Evolutionary conservation across 2,113 vertebrate genomes (phyloP), one percentile per base, ranked within the genome.

Genomic region (Reinhardtius hippoglossoides): DNA sequence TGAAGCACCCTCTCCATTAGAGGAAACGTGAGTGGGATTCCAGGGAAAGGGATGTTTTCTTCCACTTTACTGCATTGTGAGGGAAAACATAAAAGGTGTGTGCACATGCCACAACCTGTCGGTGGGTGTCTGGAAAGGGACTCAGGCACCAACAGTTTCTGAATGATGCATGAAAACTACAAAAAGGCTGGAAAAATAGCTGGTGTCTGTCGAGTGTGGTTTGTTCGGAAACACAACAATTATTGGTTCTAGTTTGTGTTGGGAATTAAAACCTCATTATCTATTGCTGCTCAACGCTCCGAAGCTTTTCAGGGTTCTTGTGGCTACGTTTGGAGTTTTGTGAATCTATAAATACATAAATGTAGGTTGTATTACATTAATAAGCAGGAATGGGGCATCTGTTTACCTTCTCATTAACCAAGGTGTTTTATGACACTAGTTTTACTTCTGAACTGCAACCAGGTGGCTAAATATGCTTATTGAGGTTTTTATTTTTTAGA

Each of bases 41-140:
- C 55, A 75, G 27, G 48, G 40, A 23, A 82, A 46, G 64, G 60
- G 72, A 71, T 73, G 73, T 60, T 68, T 78, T 46, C 46, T 54
- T 27, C 35, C 60, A 63, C 71, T 87, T 80, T 57, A 57, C 54
- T 66, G 70, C 63, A 52, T 75, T 74, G 58, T 72, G 27, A 76
- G 16, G 54, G 44, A 62, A 83, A 82, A 82, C 58, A 85, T 72
- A 52, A 65, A 71, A 65, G 23, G 6, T 20, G 26, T 37, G 31
- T 37, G 31, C 37, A 73, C 83, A 66, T 78, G 91, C 64, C 75
- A 37, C 31, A 57, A 83, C 87, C 27, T 86, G 90, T 81, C 35
- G 48, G 40, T 55, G 48, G 27, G 42, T 26, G 62, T 76, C 78
- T 70, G 72, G 4, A 72, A 50, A 67, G 72, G 62, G 73, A 66